These are phyloP conservation scores for Cervus canadensis DNA, from an alignment of 2,113 vertebrate genomes.

Conservation along the genomic window DNA sequence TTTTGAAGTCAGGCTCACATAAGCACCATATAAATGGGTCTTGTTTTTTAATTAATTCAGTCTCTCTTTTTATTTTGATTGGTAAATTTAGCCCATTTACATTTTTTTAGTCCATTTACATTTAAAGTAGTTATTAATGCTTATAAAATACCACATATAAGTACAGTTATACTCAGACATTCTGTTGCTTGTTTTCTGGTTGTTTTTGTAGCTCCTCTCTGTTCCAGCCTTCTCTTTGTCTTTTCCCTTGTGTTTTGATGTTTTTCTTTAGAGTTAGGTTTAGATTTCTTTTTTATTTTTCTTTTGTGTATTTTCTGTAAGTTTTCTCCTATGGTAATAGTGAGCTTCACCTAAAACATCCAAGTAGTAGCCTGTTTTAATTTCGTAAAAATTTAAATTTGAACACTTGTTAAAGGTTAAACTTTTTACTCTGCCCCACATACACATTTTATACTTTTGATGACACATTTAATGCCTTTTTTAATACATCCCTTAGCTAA, in stretches of 20 bases:
- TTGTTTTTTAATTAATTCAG: not conserved
- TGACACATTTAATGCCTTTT: not conserved
- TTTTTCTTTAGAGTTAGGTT: not conserved
- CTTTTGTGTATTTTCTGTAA: not conserved
- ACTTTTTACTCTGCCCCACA: not conserved
- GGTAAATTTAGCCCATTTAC: not conserved
- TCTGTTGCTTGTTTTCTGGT: not conserved
- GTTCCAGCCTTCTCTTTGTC: not conserved
- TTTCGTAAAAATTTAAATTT: not conserved
- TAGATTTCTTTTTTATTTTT: not conserved
- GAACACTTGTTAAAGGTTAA: not conserved
- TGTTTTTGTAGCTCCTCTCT: not conserved
- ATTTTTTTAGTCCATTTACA: not conserved
- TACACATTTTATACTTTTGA: not conserved
- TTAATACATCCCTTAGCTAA: not conserved
- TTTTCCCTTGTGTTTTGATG: not conserved
- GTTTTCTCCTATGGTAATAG: not conserved
- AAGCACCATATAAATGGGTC: not conserved
- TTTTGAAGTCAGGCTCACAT: not conserved
- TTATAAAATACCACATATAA: not conserved
- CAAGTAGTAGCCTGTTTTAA: not conserved
- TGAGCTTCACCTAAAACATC: not conserved
- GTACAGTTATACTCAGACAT: not conserved
- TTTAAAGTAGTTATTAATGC: not conserved
- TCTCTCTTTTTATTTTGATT: not conserved